Conservation (phyloP, 2,113 vertebrate genomes). For the Ahaetulla prasina region DNA sequence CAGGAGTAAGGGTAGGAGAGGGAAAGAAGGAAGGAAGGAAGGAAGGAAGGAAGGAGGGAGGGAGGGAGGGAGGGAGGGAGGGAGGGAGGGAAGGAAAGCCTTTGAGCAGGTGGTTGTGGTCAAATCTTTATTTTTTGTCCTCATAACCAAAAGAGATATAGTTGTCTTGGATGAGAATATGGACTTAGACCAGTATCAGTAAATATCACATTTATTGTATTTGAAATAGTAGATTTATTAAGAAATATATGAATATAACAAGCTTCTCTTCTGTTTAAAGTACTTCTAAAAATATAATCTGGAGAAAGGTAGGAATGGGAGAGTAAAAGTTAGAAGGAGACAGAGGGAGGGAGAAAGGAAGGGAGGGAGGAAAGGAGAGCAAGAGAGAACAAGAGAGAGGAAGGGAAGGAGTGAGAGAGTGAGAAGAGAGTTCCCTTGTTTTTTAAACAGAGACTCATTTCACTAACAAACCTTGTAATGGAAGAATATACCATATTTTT, state of each 20-base stretch:
- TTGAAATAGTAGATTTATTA: background rate
- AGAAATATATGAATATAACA: background rate
- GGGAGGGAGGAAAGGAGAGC: too few relatives aligned
- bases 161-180: background rate
- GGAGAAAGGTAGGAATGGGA: background rate
- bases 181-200: background rate
- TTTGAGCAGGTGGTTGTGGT: background rate
- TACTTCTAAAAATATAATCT: background rate
- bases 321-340: background rate
- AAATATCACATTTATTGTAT: background rate
- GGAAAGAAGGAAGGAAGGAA: background rate
- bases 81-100: background rate
- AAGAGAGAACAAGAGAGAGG: too few relatives aligned
- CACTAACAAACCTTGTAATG: background rate
- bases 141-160: background rate
- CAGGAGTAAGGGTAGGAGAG: background rate
- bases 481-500: background rate
- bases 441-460: background rate
- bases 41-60: too few relatives aligned
- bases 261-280: background rate
- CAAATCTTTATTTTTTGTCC: background rate
- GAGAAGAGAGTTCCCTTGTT: background rate
- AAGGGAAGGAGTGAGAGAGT: rapidly evolving
- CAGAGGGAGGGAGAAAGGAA: background rate
- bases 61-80: too few relatives aligned